Percentiles rank a stretch among this genome's conserved stretches.
Conservation (phyloP, 2,113 vertebrate species). For the Festucalex cinctus region DNA sequence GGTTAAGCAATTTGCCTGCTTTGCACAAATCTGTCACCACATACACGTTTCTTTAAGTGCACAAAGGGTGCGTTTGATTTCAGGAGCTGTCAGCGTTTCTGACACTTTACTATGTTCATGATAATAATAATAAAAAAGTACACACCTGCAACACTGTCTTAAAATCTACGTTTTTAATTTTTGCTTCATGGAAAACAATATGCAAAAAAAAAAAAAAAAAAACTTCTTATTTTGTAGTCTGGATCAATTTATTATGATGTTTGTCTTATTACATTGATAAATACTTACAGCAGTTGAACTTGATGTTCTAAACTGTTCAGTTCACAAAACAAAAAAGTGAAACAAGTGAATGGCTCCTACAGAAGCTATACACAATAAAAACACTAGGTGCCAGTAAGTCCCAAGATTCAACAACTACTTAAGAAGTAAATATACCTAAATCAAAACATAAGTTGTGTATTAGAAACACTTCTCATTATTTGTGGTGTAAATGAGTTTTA, state of each 20-base stretch:
- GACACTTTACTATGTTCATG: neutral
- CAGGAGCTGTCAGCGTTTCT: neutral
- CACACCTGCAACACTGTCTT: too few species aligned
- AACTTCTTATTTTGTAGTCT: too few species aligned
- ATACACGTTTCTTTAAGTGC: neutral
- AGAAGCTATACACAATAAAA: neutral
- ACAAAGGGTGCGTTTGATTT: neutral
- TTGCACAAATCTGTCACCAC: neutral
- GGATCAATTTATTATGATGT: too few species aligned
- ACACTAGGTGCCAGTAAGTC: constrained; percentile 23
- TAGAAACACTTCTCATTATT: neutral
- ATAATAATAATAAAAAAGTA: neutral
- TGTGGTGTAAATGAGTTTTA: neutral
- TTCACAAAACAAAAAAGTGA: too few species aligned
- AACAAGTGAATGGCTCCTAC: neutral
- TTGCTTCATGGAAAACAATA: too few species aligned
- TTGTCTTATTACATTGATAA: too few species aligned
- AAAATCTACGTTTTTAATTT: too few species aligned
- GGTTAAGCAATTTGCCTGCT: constrained; percentile 8
- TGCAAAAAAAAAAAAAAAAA: too few species aligned
- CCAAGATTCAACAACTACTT: neutral
- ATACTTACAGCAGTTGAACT: too few species aligned
- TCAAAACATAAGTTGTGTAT: neutral
- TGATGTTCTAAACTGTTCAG: too few species aligned
- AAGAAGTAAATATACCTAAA: neutral